Evolutionary conservation across 2,888 invertebrate genomes (phyloP).

Genomic region (Erebia aethiops): DNA sequence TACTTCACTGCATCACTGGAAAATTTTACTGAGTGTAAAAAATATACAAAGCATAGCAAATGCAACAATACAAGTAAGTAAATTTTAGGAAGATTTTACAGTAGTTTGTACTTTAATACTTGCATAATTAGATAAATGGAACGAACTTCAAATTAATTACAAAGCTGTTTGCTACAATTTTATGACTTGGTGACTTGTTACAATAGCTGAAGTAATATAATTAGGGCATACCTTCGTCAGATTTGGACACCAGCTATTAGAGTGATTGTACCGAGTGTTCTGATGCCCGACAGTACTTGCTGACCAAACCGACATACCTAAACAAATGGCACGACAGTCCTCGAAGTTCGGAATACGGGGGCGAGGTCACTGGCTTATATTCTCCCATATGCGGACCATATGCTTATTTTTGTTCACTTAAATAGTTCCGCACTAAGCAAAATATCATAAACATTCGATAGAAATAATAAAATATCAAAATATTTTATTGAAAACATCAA

Average conservation of each 20-base stretch:
- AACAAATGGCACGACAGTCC: conserved; percentile 71
- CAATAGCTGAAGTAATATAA: conserved; percentile 1
- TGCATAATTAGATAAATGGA: conserved; percentile 9
- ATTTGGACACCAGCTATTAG: conserved; percentile 78
- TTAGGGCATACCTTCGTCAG: conserved; percentile 70
- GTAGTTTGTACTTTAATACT: conserved; percentile 2
- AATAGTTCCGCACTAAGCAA: background rate
- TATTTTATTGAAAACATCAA: background rate
- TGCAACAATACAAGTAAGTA: background rate
- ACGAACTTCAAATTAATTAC: conserved; percentile 2
- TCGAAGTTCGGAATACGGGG: conserved; percentile 66
- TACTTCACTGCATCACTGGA: no score
- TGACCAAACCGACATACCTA: conserved; percentile 89
- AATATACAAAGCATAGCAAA: background rate
- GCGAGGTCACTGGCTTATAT: conserved; percentile 63
- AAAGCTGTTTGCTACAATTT: conserved; percentile 2
- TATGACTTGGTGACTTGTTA: background rate
- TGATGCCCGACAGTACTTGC: conserved; percentile 84
- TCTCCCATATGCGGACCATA: conserved; percentile 33
- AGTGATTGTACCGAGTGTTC: conserved; percentile 70
- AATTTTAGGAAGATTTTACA: background rate
- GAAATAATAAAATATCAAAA: background rate
- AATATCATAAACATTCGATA: background rate
- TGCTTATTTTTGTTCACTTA: background rate
- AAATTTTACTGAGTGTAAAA: background rate